Percentiles rank a stretch among this genome's conserved stretches.
phyloP scores from a whole-genome alignment of 2,797 vertebrate genomes.

The Aeoliscus strigatus region DNA sequence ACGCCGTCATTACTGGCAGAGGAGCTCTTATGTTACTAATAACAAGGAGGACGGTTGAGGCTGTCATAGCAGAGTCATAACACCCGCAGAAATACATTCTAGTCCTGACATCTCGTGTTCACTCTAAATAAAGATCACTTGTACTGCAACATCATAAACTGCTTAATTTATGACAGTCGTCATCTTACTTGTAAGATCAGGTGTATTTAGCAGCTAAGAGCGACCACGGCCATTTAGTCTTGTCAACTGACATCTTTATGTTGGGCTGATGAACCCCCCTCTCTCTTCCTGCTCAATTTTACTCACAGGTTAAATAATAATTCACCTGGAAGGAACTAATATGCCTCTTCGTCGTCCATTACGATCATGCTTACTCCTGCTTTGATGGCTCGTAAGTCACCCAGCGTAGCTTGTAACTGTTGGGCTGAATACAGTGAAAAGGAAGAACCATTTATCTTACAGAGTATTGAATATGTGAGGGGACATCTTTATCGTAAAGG shows the following conservation, averaged over 20 bases:
- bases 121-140: constrained; percentile 38
- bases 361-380: constrained; percentile 56
- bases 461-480: constrained; percentile 38
- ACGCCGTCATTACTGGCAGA: constrained; percentile 42
- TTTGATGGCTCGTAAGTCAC: constrained; percentile 62
- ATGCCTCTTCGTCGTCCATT: constrained; percentile 67
- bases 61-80: constrained; percentile 10
- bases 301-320: constrained; percentile 54
- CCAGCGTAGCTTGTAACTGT: constrained; percentile 40
- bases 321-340: constrained; percentile 56
- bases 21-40: constrained; percentile 31
- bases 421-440: constrained; percentile 49
- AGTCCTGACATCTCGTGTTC: constrained; percentile 29
- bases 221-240: constrained; percentile 32
- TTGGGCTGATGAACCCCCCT: constrained; percentile 60
- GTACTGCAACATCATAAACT: constrained; percentile 44
- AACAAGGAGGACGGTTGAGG: constrained; percentile 22
- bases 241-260: constrained; percentile 63
- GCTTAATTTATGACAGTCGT: constrained; percentile 50
- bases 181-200: constrained; percentile 33
- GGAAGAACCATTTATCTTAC: constrained; percentile 32
- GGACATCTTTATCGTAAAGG: constrained; percentile 24
- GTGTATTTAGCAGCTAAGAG: constrained; percentile 36
- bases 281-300: constrained; percentile 40
- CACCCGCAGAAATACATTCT: constrained; percentile 26